Evolutionary conservation across 2,113 vertebrate species (phyloP).

Genomic region (Pygoscelis adeliae): DNA sequence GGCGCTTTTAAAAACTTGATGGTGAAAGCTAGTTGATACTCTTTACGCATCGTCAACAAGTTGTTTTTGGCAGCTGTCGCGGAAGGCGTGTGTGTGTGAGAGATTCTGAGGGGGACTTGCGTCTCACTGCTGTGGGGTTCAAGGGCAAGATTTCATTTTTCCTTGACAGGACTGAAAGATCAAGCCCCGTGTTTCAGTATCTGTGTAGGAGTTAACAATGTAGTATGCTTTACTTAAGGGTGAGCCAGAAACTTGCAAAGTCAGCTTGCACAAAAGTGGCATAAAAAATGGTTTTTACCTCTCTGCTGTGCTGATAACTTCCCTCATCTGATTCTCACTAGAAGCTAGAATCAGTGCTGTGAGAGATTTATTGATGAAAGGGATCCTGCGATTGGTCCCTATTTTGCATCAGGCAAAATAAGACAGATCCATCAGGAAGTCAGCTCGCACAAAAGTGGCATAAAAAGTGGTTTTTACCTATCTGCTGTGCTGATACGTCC

Average conservation of each 20-base stretch:
- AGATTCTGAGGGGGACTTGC: not conserved
- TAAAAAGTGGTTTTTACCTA: not conserved
- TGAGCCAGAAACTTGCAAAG: not conserved
- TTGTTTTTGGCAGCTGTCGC: too few species aligned
- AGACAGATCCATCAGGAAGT: not conserved
- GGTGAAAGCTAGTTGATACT: not conserved
- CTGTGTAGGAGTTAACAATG: not conserved
- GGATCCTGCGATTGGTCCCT: not conserved
- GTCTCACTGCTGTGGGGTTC: not conserved
- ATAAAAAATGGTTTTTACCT: not conserved
- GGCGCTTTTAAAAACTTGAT: too few species aligned
- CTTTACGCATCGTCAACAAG: not conserved
- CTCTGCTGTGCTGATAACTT: not conserved
- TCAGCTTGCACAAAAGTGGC: not conserved
- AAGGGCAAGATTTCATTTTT: not conserved
- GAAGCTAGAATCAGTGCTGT: not conserved
- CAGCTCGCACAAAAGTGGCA: fast-evolving
- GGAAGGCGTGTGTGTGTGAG: not conserved
- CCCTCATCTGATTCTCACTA: not conserved
- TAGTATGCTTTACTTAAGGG: not conserved
- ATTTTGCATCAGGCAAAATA: not conserved
- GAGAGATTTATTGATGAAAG: not conserved
- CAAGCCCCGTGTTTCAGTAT: not conserved
- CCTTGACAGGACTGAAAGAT: not conserved
- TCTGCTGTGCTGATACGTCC: not conserved